Conservation (phyloP, 2,888 invertebrate genomes). For the Mesorhabditis sp. region DNA sequence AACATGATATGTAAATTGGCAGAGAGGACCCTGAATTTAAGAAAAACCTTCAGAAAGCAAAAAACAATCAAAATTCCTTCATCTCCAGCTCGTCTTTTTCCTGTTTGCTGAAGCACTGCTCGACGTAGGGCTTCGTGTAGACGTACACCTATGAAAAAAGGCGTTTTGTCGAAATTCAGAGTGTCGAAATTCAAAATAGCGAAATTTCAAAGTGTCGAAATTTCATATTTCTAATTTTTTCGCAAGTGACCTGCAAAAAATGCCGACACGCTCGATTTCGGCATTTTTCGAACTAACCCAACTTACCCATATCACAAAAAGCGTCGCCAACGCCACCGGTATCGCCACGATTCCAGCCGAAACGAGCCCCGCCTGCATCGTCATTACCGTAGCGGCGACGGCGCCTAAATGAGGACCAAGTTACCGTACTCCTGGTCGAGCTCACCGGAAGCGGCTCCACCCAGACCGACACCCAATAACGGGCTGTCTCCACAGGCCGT, state of each 20-base stretch:
- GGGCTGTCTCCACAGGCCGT: conserved; percentile 55
- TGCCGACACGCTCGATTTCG: too few relatives aligned
- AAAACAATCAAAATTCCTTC: not conserved
- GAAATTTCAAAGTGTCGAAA: too few relatives aligned
- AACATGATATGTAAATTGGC: too few relatives aligned
- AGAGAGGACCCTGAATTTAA: too few relatives aligned
- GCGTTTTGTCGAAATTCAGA: too few relatives aligned
- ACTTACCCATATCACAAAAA: conserved; percentile 50
- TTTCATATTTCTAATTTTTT: too few relatives aligned
- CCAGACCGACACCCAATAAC: conserved; percentile 50
- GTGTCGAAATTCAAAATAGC: too few relatives aligned
- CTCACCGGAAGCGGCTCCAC: conserved; percentile 28
- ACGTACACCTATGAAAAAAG: conserved; percentile 36
- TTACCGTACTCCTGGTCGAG: not conserved
- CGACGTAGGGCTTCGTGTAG: conserved; percentile 33
- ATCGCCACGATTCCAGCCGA: conserved; percentile 52
- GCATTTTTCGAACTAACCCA: too few relatives aligned
- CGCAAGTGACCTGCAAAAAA: too few relatives aligned
- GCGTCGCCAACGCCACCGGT: conserved; percentile 45
- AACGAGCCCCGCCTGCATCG: conserved; percentile 53
- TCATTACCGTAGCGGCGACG: conserved; percentile 47
- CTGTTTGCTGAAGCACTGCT: conserved; percentile 22
- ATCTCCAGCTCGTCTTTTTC: conserved; percentile 8
- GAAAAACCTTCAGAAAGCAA: too few relatives aligned
- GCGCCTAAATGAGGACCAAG: conserved; percentile 22